phyloP scores from a whole-genome alignment of 2,888 invertebrate species.

The Tenodera sinensis region DNA sequence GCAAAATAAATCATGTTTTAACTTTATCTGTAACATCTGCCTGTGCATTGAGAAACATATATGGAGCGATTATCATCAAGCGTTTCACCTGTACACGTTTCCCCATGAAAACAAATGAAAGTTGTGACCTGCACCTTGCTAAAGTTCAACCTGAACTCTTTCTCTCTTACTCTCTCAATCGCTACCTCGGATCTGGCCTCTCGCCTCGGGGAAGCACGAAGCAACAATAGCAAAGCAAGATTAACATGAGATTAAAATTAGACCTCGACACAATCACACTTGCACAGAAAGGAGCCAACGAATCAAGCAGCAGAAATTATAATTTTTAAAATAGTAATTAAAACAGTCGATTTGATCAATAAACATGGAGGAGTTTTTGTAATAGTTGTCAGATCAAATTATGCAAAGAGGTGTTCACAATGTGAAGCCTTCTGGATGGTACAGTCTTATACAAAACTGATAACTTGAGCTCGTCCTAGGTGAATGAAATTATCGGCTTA shows the following conservation, averaged over 20 bases:
- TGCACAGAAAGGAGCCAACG: background rate
- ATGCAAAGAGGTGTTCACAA: background rate
- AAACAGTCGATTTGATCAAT: background rate
- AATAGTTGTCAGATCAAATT: background rate
- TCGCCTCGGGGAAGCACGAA: background rate
- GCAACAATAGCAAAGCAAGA: conserved; percentile 9
- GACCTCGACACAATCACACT: conserved; percentile 7
- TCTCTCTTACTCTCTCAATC: background rate
- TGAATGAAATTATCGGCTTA: too few relatives aligned
- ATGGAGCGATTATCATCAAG: background rate
- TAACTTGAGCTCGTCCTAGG: too few relatives aligned
- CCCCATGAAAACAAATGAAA: conserved; percentile 12
- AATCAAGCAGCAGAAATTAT: background rate
- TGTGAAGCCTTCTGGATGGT: background rate
- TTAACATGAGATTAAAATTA: conserved; percentile 3
- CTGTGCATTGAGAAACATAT: background rate
- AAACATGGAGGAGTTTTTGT: background rate
- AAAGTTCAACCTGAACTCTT: background rate
- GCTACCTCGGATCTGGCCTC: background rate
- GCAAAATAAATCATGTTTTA: background rate
- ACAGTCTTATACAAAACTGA: background rate
- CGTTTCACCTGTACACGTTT: conserved; percentile 1
- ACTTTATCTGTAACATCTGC: background rate
- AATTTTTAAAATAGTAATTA: background rate
- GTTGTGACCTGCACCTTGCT: conserved; percentile 5